Evolutionary conservation across 2,113 vertebrate genomes (phyloP).

Genomic region (Hypomesus transpacificus): DNA sequence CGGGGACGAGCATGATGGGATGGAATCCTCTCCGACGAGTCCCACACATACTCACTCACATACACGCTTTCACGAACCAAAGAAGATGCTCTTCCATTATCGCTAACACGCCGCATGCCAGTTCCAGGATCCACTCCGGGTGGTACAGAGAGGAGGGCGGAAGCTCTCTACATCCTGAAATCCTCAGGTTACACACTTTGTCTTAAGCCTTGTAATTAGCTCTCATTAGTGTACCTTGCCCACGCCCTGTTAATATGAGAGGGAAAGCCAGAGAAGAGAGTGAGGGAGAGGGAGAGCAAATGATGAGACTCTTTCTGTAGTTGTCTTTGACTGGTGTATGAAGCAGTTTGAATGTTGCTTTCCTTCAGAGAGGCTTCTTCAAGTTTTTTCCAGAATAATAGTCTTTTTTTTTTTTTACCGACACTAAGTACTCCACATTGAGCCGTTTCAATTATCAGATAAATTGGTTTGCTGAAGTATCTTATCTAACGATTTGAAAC

Average conservation of each 20-base stretch:
- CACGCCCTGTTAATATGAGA: constrained; percentile 34
- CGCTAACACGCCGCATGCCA: constrained; percentile 30
- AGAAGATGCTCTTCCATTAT: constrained; percentile 1
- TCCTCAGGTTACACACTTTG: constrained; percentile 53
- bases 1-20: no score
- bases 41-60: not conserved
- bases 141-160: constrained; percentile 38
- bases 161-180: constrained; percentile 29
- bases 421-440: not conserved
- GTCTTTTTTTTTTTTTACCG: not conserved
- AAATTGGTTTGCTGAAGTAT: no score
- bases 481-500: no score
- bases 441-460: not conserved
- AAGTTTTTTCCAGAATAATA: not conserved
- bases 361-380: not conserved
- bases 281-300: no score
- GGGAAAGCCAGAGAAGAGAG: not conserved
- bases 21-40: not conserved
- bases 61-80: constrained; percentile 26
- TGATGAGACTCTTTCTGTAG: not conserved
- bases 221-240: constrained; percentile 28
- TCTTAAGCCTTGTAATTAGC: constrained; percentile 43
- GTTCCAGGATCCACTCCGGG: constrained; percentile 38
- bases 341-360: not conserved
- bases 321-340: constrained; percentile 22